Evolutionary conservation across 2,888 invertebrate genomes (phyloP).

Genomic region (Cantharis nigra): DNA sequence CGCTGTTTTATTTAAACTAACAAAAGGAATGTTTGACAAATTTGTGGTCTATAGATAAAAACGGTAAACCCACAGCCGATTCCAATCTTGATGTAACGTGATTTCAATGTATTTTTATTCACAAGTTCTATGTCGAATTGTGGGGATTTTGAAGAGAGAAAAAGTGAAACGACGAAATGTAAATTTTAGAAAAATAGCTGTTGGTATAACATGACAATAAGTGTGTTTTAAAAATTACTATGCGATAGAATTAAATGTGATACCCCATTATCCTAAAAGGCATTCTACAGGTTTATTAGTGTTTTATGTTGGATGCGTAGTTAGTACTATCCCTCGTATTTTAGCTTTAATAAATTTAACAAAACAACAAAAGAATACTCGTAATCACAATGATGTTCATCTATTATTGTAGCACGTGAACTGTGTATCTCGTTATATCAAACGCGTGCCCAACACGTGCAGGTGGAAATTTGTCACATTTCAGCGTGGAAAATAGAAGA

Average conservation of each 20-base stretch:
- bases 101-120: slow-evolving; percentile 11
- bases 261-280: slow-evolving; percentile 28
- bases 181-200: slow-evolving; percentile 4
- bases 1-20: slow-evolving; percentile 48
- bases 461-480: slow-evolving; percentile 3
- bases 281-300: slow-evolving; percentile 9
- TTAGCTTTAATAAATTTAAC: background rate
- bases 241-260: slow-evolving; percentile 43
- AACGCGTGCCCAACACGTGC: slow-evolving; percentile 32
- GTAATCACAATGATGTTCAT: slow-evolving; percentile 18
- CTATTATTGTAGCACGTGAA: slow-evolving; percentile 31
- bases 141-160: background rate
- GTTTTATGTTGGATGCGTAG: background rate
- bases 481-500: background rate
- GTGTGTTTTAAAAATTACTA: slow-evolving; percentile 47
- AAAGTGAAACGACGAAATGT: background rate
- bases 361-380: slow-evolving; percentile 2
- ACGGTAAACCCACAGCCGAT: slow-evolving; percentile 44
- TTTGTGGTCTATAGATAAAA: slow-evolving; percentile 45
- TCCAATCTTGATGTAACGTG: slow-evolving; percentile 40
- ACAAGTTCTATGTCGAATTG: background rate
- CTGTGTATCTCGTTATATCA: slow-evolving; percentile 19
- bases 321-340: background rate
- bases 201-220: slow-evolving; percentile 50
- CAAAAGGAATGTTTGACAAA: slow-evolving; percentile 51